Conservation (phyloP, 2,888 invertebrate genomes). For the Drosophila melanosoma region DNA sequence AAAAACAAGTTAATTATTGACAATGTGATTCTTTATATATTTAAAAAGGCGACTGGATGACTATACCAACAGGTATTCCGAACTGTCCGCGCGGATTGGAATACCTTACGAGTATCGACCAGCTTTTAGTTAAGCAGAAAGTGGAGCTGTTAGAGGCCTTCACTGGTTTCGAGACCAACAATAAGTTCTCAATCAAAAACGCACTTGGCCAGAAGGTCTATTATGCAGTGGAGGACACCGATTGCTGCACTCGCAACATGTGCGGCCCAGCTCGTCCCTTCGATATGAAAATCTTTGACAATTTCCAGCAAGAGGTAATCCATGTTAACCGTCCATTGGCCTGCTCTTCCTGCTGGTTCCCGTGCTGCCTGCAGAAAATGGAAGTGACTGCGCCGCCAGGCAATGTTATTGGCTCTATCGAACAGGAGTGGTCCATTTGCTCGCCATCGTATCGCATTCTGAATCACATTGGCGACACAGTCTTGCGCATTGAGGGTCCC, state of each 20-base stretch:
- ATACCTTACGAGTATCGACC: slow-evolving; percentile 95
- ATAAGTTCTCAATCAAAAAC: slow-evolving; percentile 94
- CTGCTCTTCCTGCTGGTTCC: slow-evolving; percentile 93
- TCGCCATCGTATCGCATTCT: slow-evolving; percentile 90
- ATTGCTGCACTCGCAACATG: slow-evolving; percentile 93
- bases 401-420: slow-evolving; percentile 89
- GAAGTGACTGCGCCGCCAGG: slow-evolving; percentile 92
- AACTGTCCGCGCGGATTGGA: slow-evolving; percentile 95
- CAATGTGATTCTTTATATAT: slow-evolving; percentile 14
- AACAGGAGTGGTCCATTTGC: slow-evolving; percentile 91
- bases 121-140: slow-evolving; percentile 92
- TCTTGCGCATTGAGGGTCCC: slow-evolving; percentile 93
- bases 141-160: slow-evolving; percentile 90
- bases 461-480: slow-evolving; percentile 90
- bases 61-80: slow-evolving; percentile 89
- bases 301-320: slow-evolving; percentile 93
- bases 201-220: slow-evolving; percentile 92
- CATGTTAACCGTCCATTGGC: slow-evolving; percentile 93
- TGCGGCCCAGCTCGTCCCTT: slow-evolving; percentile 93
- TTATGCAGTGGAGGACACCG: slow-evolving; percentile 93
- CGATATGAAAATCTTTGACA: slow-evolving; percentile 94
- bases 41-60: slow-evolving; percentile 92
- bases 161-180: slow-evolving; percentile 94
- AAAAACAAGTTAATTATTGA: background rate
- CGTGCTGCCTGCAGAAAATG: slow-evolving; percentile 93